These are phyloP conservation scores for Drosophila suzukii DNA, from an alignment of 1,140 invertebrate genomes.

Conservation along the genomic window DNA sequence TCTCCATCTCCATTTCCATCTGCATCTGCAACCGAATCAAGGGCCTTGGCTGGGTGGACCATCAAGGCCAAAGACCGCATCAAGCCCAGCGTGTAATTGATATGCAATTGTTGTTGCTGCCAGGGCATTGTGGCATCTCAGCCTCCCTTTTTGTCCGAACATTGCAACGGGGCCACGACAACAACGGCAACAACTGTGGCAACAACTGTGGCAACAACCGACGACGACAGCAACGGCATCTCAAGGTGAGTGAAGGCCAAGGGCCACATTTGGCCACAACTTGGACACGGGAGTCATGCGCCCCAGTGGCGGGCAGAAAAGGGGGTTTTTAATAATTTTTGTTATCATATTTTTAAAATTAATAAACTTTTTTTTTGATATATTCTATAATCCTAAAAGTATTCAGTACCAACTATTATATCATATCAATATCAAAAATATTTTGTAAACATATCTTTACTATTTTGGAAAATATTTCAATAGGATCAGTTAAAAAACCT, in stretches of 20 bases:
- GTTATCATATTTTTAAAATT: too few relatives aligned
- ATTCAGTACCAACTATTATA: too few relatives aligned
- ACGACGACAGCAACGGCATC: constrained; percentile 61
- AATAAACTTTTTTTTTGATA: too few relatives aligned
- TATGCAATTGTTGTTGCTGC: constrained; percentile 51
- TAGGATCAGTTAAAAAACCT: too few relatives aligned
- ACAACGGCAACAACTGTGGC: constrained; percentile 37
- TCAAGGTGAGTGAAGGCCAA: constrained; percentile 84
- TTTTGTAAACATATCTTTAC: too few relatives aligned
- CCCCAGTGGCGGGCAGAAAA: constrained; percentile 7
- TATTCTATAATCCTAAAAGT: too few relatives aligned
- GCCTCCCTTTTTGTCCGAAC: constrained; percentile 25
- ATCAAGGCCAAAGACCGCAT: constrained; percentile 56
- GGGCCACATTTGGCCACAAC: constrained; percentile 74
- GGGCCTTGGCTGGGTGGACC: constrained; percentile 41
- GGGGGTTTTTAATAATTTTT: too few relatives aligned
- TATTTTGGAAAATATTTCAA: too few relatives aligned
- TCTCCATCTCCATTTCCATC: constrained; percentile 54
- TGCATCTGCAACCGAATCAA: constrained; percentile 31
- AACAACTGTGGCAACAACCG: constrained; percentile 21
- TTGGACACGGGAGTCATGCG: constrained; percentile 19
- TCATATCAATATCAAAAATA: too few relatives aligned
- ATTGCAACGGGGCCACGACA: constrained; percentile 44
- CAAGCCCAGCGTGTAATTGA: constrained; percentile 55
- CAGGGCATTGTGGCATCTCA: constrained; percentile 29